Conservation (phyloP, 2,888 invertebrate genomes). For the Orchesella flavescens region DNA sequence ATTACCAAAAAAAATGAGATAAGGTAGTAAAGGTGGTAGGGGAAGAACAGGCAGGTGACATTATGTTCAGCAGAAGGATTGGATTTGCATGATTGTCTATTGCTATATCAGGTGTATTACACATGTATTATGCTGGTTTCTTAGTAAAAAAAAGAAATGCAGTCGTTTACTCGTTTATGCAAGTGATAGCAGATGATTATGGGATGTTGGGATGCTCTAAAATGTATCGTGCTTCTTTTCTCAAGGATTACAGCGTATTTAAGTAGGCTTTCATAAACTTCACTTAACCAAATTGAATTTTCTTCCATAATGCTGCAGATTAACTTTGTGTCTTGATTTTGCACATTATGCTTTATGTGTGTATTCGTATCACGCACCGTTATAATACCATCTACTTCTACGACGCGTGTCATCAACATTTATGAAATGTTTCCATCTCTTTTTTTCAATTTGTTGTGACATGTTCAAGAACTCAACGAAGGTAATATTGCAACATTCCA, state of each 20-base stretch:
- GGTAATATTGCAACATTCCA: too few relatives aligned
- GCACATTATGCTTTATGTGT: background rate
- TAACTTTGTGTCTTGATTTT: background rate
- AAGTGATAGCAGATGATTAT: background rate
- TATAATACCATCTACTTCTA: background rate
- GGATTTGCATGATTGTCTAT: slow-evolving; percentile 30
- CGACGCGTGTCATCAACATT: background rate
- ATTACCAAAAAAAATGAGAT: slow-evolving; percentile 44
- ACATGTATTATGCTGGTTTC: background rate
- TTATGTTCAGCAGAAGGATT: slow-evolving; percentile 23
- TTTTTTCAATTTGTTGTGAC: background rate
- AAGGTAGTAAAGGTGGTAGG: too few relatives aligned
- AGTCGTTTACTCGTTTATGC: background rate
- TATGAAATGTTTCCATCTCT: background rate
- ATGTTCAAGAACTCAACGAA: background rate
- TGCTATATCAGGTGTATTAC: background rate
- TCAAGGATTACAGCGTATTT: slow-evolving; percentile 3
- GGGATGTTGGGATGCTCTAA: background rate
- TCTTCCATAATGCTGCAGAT: slow-evolving; percentile 7
- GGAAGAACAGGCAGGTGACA: slow-evolving; percentile 8
- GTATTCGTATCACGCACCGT: background rate
- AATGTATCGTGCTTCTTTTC: background rate
- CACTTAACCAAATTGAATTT: slow-evolving; percentile 40
- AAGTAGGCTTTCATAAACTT: slow-evolving; percentile 30
- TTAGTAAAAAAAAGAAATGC: background rate